Base-by-base conservation (phyloP, 2,113 vertebrate genomes). In the Gnathonemus echidnorhynchus region DNA sequence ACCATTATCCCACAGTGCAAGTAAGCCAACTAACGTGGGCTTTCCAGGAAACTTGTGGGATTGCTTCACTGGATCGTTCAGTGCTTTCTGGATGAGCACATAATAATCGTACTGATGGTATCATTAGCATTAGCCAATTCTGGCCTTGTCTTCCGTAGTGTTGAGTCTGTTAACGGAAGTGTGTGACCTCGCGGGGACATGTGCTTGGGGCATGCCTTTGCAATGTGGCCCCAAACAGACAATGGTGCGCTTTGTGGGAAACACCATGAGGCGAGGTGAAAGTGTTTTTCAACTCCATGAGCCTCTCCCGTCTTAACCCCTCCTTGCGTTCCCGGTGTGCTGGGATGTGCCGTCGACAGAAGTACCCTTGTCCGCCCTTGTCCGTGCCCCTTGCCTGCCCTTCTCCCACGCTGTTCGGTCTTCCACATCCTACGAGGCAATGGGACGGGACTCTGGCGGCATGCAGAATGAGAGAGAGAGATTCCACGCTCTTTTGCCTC, bases 401-500 rank as follows among this genome's bases (percentile, higher is more conserved):
- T 31, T n/a, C 89, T 90, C 89, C 89, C 66, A 88, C 86, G 39
- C 50, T 35, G 86, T 39, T 87, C 50, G n/a, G 13, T 48, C 46
- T 88, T 56, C 49, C 90, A 21, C 90, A 80, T 90, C 86, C 62
- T 88, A 35, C 42, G 89, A 87, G 87, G 90, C 87, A 17, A 56
- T 49, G 50, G 89, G 70, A 62, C 39, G 15, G 42, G 87, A 46
- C 31, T 88, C 62, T 24, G 45, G 24, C 31, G 66, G 46, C 70
- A 7, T 42, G 21, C n/a, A 31, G 66, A 77, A 48, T 48, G 42
- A 85, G 45, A 45, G 83, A 45, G 83, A 46, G 83, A 85, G 83
- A 85, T 24, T 85, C 83, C 39, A 4, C 24, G 31, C 50, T 85
- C 58, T 19, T 45, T 56, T 35, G 11, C 66, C 58, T 74, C 88